These are phyloP conservation scores for Bactericera cockerelli DNA, from an alignment of 1,140 invertebrate genomes.

Conservation along the genomic window DNA sequence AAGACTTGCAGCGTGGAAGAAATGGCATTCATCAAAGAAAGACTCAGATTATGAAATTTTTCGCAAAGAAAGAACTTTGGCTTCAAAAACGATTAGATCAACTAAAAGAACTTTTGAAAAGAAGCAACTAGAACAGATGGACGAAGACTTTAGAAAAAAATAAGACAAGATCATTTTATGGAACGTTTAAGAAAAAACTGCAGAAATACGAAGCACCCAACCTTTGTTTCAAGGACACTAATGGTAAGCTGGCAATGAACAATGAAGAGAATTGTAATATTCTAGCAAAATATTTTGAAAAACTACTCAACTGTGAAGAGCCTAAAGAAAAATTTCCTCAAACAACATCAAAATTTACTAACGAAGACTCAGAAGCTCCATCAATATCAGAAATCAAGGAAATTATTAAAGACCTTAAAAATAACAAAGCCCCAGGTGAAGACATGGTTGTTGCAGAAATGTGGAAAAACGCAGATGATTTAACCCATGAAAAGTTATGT, in stretches of 20 bases:
- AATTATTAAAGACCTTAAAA: constrained; percentile 16
- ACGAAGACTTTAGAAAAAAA: no score
- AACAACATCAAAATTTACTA: not conserved
- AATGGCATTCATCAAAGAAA: not conserved
- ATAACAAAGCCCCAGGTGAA: constrained; percentile 20
- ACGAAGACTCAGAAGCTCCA: not conserved
- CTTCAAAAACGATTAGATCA: not conserved
- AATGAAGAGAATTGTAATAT: constrained; percentile 8
- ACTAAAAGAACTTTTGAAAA: constrained; percentile 6
- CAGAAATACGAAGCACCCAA: no score
- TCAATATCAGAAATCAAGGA: constrained; percentile 8
- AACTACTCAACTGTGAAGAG: no score
- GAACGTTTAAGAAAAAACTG: no score
- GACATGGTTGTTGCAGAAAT: constrained; percentile 22
- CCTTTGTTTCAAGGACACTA: no score
- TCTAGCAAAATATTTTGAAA: no score
- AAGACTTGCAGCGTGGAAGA: not conserved
- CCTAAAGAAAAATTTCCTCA: no score
- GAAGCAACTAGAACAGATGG: not conserved
- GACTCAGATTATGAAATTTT: not conserved
- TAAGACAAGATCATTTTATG: no score
- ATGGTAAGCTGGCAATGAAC: no score
- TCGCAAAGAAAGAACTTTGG: not conserved
- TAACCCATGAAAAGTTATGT: not conserved
- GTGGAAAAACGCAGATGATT: constrained; percentile 16